Evolutionary conservation across 2,888 invertebrate genomes (phyloP), one percentile per base, ranked within the genome.

Genomic region (Dorcus hopei): DNA sequence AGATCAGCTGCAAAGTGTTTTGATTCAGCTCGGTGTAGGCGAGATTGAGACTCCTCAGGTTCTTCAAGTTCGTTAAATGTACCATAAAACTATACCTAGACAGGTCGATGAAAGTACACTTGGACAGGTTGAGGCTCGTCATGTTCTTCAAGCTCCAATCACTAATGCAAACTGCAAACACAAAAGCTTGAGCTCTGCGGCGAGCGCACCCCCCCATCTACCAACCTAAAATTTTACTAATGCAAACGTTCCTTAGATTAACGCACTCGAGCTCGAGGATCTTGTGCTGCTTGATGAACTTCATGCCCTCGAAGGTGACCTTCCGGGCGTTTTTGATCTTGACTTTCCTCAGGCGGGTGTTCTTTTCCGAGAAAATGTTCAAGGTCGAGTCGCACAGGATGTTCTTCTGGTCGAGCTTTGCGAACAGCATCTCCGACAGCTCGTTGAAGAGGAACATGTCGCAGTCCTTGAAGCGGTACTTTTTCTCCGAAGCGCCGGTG

Each of bases 11-110:
- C 61, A 89, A 79, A 19, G 85, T 84, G 66, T 83, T 83, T 63
- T 83, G 82, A 72, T 86, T 87, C 70, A 89, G 83, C 70, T 87
- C 87, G n/a, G 88, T 88, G 67, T 83, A 81, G 58, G 87, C 84
- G 3, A 88, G 84, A 76, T 87, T 87, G 48, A 89, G 75, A 54
- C 77, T 79, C 60, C 80, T 83, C 53, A 89, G 74, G 62, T 82
- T 83, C 60, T 81, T 81, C 41, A 89, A 77, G 70, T 83, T 83
- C 33, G 85, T 82, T 64, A 88, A 78, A 43, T 85, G 83, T 47
- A 86, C 82, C 69, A 75, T 73, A 54, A 72, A 70, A 64, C 71
- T 72, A 67, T 77, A 81, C 77, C 81, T 77, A 58, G 83, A 81
- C 68, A 80, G 81, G 72, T 85, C 85, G 61, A 83, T 80, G 72